These are phyloP conservation scores for Eulimnadia texana DNA, from an alignment of 1,140 invertebrate genomes.

Conservation along the genomic window DNA sequence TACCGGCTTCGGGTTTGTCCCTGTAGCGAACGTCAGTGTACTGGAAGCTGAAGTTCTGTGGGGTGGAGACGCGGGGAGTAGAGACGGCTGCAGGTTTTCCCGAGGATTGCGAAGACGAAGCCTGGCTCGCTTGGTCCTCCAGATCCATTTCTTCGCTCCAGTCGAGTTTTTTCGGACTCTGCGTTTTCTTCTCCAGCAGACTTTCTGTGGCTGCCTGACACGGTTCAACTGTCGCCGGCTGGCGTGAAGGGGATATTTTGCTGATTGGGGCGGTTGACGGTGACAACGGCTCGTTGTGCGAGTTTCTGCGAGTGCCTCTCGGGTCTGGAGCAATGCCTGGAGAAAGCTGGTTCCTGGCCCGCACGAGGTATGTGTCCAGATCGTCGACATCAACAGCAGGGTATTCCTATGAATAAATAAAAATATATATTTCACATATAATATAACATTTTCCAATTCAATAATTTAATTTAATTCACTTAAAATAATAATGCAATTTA, in stretches of 20 bases:
- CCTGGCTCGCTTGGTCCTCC: neutral
- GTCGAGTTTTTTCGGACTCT: neutral
- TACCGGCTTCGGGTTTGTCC: neutral
- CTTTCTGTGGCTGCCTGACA: neutral
- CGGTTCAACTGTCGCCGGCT: neutral
- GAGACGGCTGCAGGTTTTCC: neutral
- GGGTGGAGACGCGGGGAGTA: neutral
- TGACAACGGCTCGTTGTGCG: neutral
- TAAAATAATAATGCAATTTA: too few species aligned
- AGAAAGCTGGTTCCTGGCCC: neutral
- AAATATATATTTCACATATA: neutral
- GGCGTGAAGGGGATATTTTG: neutral
- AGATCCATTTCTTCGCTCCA: slow-evolving; percentile 10
- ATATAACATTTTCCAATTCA: too few species aligned
- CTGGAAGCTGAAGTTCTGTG: neutral
- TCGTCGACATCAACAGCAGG: neutral
- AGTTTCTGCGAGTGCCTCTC: neutral
- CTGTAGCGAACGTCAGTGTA: slow-evolving; percentile 10
- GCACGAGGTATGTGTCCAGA: neutral
- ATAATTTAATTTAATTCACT: too few species aligned
- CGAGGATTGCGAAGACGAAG: neutral
- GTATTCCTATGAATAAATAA: neutral
- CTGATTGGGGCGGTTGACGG: neutral
- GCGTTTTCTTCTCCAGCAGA: neutral
- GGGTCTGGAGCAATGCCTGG: neutral